Base-by-base conservation (phyloP, 2,113 vertebrate species). In the Anguilla japonica region DNA sequence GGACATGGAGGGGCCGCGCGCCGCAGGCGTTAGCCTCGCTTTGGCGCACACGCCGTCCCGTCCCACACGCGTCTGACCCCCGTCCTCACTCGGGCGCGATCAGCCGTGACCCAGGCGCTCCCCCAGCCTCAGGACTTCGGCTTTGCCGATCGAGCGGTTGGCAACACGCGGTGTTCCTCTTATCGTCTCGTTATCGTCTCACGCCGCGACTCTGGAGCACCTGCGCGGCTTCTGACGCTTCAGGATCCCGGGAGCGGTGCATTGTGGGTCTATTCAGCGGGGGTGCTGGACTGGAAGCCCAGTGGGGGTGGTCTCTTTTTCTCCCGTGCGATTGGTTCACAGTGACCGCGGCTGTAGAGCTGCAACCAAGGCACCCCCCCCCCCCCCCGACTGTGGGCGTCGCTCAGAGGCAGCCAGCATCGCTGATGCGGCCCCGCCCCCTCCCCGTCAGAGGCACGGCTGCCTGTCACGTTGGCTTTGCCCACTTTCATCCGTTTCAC, bases 401-500 rank as follows among this genome's bases (percentile, higher is more conserved):
- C 67, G 18, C n/a, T 43, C 75, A 79, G 41, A 50, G 43, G 15
- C 5, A 80, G 34, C 39, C 40, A 41, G 78, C 39, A 16, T 20
- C 34, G 8, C 15, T 3, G 16, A 40, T 9, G 34, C 39, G 1
- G 16, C 29, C 26, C 26, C 79, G 6, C 79, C 7, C n/a, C 46
- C 26, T 3, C 39, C 84, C 71, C n/a, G 13, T 20, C 84, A 85
- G 81, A 78, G 60, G 40, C 8, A 80, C 60, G 20, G 40, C 15
- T 46, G 84, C 53, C 26, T 20, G 50, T 53, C 29, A 41, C 56
- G 50, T 78, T 75, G 5, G 81, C 43, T 15, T 85, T 85, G 56
- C 56, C 85, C 67, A 41, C 53, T 53, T 43, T 86, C 13, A 79
- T 60, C 46, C 57, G n/a, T 79, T 85, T 87, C 85, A 85, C 82